These are phyloP conservation scores for Enteromius viviparus DNA, from an alignment of 2,797 vertebrate species.

Conservation along the genomic window DNA sequence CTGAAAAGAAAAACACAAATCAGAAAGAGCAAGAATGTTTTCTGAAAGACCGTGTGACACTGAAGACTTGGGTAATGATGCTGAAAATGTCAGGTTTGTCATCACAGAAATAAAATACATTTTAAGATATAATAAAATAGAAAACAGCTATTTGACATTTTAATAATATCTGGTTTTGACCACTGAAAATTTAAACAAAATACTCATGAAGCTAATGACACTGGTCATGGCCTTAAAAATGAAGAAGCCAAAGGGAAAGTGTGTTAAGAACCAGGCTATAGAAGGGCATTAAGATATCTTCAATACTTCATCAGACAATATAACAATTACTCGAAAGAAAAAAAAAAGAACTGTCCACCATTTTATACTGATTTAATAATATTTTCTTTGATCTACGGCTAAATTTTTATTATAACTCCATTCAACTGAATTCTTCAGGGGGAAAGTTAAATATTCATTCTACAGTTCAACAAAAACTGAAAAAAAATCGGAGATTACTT, in stretches of 20 bases:
- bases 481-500: not conserved
- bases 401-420: not conserved
- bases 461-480: not conserved
- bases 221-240: not conserved
- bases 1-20: not conserved
- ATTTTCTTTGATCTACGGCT: not conserved
- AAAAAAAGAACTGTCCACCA: not conserved
- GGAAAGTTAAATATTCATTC: not conserved
- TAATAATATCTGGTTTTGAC: not conserved
- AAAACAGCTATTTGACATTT: not conserved
- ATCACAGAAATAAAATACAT: not conserved
- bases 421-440: not conserved
- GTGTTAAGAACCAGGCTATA: not conserved
- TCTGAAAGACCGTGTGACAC: not conserved
- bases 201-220: not conserved
- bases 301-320: not conserved
- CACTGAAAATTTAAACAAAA: not conserved
- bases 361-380: conserved; percentile 1
- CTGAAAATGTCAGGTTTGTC: not conserved
- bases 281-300: not conserved
- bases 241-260: not conserved
- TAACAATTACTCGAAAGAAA: not conserved
- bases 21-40: not conserved
- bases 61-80: not conserved
- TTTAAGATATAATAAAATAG: not conserved